Evolutionary conservation across 2,888 invertebrate species (phyloP), one percentile per base, ranked within the genome.

Genomic region (Nezara viridula): DNA sequence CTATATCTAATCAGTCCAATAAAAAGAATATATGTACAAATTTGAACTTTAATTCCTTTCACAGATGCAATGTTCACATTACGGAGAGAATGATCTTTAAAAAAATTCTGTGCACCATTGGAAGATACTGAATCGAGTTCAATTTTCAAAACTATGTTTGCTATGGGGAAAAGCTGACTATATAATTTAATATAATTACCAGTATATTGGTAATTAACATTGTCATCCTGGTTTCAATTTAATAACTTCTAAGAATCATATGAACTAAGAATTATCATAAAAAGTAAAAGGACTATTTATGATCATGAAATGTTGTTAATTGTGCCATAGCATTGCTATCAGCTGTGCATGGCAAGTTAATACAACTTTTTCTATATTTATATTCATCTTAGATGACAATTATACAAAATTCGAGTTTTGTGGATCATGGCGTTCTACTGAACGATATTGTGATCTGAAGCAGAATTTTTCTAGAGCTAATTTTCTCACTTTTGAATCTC

Each of bases 401-500:
- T 37, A 73, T 37, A 73, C 66, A 37, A 73, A 73, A 37, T 73
- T 73, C 6, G 66, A 32, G 37, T 37, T 19, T 4, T 81, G 40
- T 40, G n/a, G 44, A 44, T 81, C 44, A 81, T 40, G 44, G 4
- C 21, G 81, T 81, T 81, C 14, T 44, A 81, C 44, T 12, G 81
- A 1, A 44, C 19, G 81, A 44, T 81, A 81, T n/a, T 81, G 0
- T n/a, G 81, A 81, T 81, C 12, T 81, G 14, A 81, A 81, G 32
- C 81, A 81, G n/a, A 81, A 86, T 37, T 86, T 86, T 55, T 86
- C n/a, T n/a, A 50, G 19, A 24, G 55, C 40, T 40, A 55, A 16
- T 86, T 44, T 66, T 77, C 77, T 88, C 47, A 77, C 88, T 88
- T 49, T 88, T 40, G 81, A 1, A 86, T 89, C 90, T 47, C 89